These are phyloP conservation scores for Notiomystis cincta DNA, from an alignment of 2,113 vertebrate species.

Conservation along the genomic window DNA sequence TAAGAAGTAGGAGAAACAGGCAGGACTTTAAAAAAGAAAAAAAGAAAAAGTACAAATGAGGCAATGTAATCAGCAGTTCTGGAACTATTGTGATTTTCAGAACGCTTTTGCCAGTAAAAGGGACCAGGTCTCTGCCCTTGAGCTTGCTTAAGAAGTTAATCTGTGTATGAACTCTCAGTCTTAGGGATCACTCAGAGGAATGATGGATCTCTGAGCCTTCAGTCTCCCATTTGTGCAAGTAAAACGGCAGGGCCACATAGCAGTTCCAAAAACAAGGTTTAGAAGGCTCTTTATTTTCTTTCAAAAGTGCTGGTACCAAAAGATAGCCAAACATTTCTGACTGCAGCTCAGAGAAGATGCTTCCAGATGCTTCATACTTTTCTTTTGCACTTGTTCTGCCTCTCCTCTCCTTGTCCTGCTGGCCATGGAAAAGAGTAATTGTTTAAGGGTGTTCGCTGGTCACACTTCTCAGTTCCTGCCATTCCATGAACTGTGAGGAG, in stretches of 20 bases:
- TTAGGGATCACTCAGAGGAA: neutral
- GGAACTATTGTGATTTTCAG: neutral
- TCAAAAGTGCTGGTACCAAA: neutral
- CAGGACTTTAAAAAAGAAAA: neutral
- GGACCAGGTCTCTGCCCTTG: neutral
- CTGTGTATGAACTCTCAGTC: neutral
- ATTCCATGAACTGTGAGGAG: neutral
- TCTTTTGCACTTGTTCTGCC: neutral
- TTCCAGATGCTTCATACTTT: neutral
- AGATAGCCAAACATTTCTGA: neutral
- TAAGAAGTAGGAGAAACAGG: neutral
- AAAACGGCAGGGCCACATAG: neutral
- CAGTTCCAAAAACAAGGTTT: neutral
- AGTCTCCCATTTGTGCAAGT: neutral
- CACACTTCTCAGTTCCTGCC: neutral
- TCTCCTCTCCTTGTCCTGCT: neutral
- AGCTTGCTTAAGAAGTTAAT: neutral
- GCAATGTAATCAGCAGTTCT: slow-evolving; percentile 7
- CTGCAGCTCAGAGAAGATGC: neutral
- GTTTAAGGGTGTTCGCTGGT: neutral
- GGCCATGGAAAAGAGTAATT: neutral
- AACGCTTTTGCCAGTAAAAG: neutral
- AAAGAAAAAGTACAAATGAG: neutral
- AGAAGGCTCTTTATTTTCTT: neutral
- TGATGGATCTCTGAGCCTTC: neutral